Evolutionary conservation across 2,888 invertebrate species (phyloP), one percentile per base, ranked within the genome.

Genomic region (Halictus quadricinctus): DNA sequence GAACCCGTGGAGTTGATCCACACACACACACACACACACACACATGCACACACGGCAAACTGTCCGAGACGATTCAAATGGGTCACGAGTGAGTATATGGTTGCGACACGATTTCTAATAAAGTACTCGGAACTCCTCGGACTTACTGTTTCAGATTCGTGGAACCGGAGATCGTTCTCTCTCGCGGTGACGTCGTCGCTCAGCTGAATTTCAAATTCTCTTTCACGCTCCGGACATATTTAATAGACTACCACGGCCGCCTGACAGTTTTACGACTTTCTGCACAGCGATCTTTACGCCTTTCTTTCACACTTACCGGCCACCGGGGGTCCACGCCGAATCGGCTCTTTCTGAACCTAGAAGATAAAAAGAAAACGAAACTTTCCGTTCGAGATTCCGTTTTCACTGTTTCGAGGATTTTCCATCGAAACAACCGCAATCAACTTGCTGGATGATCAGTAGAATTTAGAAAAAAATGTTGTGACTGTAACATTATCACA

Each of bases 231-330:
- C 58, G 80, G 29, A 25, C n/a, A 80, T 80, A 83, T 80, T 82
- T 72, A 83, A 80, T 70, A 13, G 80, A 60, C 70, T 80, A 75
- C 72, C 82, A 50, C 12, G 54, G 36, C 12, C 4, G 36, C 13
- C 12, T 18, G 82, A 83, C 82, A 60, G 58, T 72, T 83, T 83
- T 83, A 83, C 80, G 82, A 76, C 75, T 60, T 25, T 43, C 48
- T 64, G 75, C 70, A 72, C 70, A 43, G 82, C 80, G 50, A 83
- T 83, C 48, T 75, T 50, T 83, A 83, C 82, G 64, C 75, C 82
- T 80, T 41, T 72, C 82, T 75, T 82, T 82, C 82, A 75, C 80
- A 43, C 82, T 74, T 80, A 29, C 25, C 12, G 18, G 50, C 70
- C 50, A 15, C 25, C 77, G 54, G 48, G 64, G 29, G 77, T 43